These are phyloP conservation scores for Melinaea marsaeus DNA, from an alignment of 2,888 invertebrate species.

Conservation along the genomic window DNA sequence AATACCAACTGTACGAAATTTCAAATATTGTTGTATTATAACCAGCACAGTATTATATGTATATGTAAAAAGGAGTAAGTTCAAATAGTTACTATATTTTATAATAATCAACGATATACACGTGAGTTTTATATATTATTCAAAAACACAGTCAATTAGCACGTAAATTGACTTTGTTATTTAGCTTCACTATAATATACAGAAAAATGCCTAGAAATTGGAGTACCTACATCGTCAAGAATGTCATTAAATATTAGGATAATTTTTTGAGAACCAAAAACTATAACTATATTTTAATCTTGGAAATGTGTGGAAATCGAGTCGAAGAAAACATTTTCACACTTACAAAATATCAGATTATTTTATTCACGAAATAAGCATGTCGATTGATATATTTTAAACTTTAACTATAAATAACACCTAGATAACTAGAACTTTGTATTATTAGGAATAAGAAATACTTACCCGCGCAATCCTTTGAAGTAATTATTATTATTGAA, in stretches of 20 bases:
- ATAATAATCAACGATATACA: background rate
- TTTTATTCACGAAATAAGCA: too few relatives aligned
- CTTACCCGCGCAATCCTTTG: slow-evolving; percentile 97
- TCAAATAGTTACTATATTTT: too few relatives aligned
- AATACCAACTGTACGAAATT: too few relatives aligned
- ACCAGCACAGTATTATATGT: too few relatives aligned
- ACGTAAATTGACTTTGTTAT: slow-evolving; percentile 27
- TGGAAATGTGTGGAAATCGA: too few relatives aligned
- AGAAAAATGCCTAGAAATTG: slow-evolving; percentile 14
- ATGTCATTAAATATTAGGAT: slow-evolving; percentile 1
- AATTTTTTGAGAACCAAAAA: background rate
- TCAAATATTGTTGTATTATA: too few relatives aligned
- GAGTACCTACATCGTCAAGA: slow-evolving; percentile 7
- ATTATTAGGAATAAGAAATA: slow-evolving; percentile 31
- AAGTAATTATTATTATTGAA: slow-evolving; percentile 98
- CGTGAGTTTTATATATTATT: slow-evolving; percentile 19
- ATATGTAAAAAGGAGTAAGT: too few relatives aligned
- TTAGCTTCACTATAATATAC: slow-evolving; percentile 29
- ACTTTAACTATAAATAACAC: too few relatives aligned
- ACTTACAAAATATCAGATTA: too few relatives aligned
- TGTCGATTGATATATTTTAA: too few relatives aligned
- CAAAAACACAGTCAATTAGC: slow-evolving; percentile 17
- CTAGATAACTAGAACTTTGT: too few relatives aligned
- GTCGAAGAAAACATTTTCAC: too few relatives aligned
- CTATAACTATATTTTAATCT: background rate